Conservation (phyloP, 2,113 vertebrate genomes). For the Trachemys scripta region DNA sequence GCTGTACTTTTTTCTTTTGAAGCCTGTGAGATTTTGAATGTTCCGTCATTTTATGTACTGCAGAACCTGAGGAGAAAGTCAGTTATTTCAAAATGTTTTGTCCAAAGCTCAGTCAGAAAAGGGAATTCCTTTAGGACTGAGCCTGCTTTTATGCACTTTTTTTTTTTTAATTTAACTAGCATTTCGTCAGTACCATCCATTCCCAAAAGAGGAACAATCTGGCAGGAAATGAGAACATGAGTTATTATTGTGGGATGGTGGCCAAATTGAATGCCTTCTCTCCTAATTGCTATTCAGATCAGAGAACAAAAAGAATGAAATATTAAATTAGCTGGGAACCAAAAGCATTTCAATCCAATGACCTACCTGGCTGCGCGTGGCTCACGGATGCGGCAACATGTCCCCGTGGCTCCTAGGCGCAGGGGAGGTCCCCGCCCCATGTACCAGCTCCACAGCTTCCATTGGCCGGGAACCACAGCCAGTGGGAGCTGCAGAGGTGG, state of each 20-base stretch:
- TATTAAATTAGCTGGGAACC: constrained; percentile 65
- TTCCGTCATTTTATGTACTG: background rate
- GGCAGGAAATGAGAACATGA: constrained; percentile 55
- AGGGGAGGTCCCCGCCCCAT: too few species aligned
- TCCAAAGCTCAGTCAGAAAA: background rate
- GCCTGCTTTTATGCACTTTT: background rate
- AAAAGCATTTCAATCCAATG: constrained; percentile 53
- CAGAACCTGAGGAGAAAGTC: background rate
- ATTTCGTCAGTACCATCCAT: constrained; percentile 52
- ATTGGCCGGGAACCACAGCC: too few species aligned
- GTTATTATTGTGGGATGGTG: constrained; percentile 52
- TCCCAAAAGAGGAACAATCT: constrained; percentile 38
- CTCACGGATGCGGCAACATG: too few species aligned
- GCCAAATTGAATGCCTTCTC: constrained; percentile 41
- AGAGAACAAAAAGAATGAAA: constrained; percentile 67
- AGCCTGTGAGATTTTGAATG: background rate
- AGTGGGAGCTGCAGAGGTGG: too few species aligned
- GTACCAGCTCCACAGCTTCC: too few species aligned
- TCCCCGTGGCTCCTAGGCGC: too few species aligned
- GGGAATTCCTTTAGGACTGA: background rate
- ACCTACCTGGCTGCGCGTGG: background rate
- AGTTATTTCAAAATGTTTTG: background rate
- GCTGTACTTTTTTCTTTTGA: background rate
- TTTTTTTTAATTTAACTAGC: background rate
- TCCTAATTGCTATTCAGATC: constrained; percentile 60